These are phyloP conservation scores for Akabosia matsudoensis DNA, from an alignment of 1,140 invertebrate species.

Conservation along the genomic window DNA sequence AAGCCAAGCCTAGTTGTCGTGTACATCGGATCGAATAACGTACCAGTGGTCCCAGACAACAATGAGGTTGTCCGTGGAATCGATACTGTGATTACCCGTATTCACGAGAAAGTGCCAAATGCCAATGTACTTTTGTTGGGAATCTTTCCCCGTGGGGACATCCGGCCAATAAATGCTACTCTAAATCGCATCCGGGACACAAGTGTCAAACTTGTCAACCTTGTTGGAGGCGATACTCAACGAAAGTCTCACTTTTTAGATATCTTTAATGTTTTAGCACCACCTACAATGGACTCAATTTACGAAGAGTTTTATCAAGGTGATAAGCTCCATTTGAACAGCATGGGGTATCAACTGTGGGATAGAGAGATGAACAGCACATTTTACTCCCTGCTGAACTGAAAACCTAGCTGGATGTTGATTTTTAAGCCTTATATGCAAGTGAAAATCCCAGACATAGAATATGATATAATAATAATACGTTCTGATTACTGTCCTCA, in stretches of 20 bases:
- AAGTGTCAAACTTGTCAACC: background rate
- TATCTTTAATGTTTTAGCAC: background rate
- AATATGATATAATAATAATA: no score
- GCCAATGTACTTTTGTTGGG: background rate
- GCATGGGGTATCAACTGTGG: background rate
- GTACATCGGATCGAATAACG: slow-evolving; percentile 40
- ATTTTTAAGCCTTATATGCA: no score
- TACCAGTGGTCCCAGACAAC: background rate
- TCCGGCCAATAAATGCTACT: background rate
- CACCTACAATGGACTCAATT: background rate
- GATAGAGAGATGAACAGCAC: background rate
- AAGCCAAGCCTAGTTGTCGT: slow-evolving; percentile 53
- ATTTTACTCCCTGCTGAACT: background rate
- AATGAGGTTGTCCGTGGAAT: background rate
- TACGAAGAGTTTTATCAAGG: slow-evolving; percentile 5
- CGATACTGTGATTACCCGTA: background rate
- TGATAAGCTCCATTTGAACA: slow-evolving; percentile 15
- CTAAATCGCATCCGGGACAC: background rate
- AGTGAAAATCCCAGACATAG: no score
- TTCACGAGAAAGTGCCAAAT: background rate
- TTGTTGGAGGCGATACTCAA: background rate
- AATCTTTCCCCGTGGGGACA: background rate
- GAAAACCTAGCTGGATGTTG: no score
- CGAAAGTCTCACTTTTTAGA: background rate
- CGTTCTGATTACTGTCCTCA: no score